Evolutionary conservation across 1,140 invertebrate genomes (phyloP), one percentile per base, ranked within the genome.

Genomic region (Drosophila micromelanica): DNA sequence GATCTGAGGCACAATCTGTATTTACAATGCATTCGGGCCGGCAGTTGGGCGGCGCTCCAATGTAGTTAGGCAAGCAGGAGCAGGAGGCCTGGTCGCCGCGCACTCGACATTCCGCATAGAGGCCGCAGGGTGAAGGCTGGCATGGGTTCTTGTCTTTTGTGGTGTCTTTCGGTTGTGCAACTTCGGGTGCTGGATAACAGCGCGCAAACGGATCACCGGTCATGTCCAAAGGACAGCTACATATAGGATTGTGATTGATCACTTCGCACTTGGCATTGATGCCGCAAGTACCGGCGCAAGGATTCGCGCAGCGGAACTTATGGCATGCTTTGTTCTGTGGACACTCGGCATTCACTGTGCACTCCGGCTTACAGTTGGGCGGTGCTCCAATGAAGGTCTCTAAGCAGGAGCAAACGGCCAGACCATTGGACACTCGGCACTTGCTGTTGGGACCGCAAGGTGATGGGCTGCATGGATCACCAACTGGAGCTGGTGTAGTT

Each of bases 391-490:
- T 93, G 76, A 95, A 96, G 43, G 94, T 93, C 7, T 96, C 96
- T 54, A 97, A 87, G 91, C 97, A 98, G 11, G 96, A 96, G 77
- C 97, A 98, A 1, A 95, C 94, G 1, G 96, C 95, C 67, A 94
- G 94, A 37, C 95, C 96, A 89, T 93, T 92, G 12, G 95, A 95
- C 55, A 95, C 93, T 15, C 95, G 92, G 84, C 96, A 97, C 78
- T 96, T 94, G 76, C 95, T 96, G 85, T 95, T 96, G 1, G 96
- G 94, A 51, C 97, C 97, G 92, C 97, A 98, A 4, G 96, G 96
- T 9, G 95, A 96, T 67, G 96, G 95, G 78, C 94, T 94, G 80
- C 96, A 97, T 5, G 95, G 96, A 92, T 95, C 91, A 2, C 46
- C 56, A 0, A 71, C 61, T 9, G 75, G 95, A 27, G 71, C 95